A percentile compares a stretch with the other conserved stretches of the same genome.
These are phyloP conservation scores for Rhinichthys osculus DNA, from an alignment of 2,797 vertebrate genomes.

Conservation along the genomic window DNA sequence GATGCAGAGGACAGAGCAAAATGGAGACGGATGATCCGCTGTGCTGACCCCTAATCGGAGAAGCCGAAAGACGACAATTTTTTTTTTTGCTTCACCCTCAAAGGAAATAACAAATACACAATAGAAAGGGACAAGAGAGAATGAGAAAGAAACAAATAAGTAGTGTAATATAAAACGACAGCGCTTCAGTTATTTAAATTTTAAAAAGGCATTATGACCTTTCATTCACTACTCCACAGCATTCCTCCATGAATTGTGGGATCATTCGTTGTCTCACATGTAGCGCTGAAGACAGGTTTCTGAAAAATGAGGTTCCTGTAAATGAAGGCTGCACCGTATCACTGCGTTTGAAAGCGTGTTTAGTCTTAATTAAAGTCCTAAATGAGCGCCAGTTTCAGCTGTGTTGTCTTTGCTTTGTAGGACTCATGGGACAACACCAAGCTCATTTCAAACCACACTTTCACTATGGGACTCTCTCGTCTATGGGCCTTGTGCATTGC, in stretches of 20 bases:
- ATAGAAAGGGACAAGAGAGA: neutral
- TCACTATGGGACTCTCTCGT: neutral
- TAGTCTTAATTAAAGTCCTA: conserved; percentile 16
- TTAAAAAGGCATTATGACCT: neutral
- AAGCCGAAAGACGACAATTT: neutral
- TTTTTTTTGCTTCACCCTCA: neutral
- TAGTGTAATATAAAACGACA: neutral
- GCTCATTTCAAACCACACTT: neutral
- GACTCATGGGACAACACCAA: neutral
- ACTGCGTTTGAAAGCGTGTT: neutral
- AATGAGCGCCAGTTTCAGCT: neutral
- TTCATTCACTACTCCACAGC: neutral
- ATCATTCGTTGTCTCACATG: neutral
- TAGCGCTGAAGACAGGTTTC: neutral
- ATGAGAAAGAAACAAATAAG: neutral
- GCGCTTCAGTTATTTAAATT: neutral
- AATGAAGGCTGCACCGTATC: neutral
- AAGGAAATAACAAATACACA: neutral
- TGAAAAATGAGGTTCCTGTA: conserved; percentile 8
- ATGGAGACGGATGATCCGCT: neutral
- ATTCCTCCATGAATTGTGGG: neutral
- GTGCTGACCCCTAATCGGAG: neutral
- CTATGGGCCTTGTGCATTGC: neutral
- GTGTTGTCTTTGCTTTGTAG: neutral
- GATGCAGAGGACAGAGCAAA: neutral